Evolutionary conservation across 2,797 vertebrate species (phyloP).

Genomic region (Falco concolor): DNA sequence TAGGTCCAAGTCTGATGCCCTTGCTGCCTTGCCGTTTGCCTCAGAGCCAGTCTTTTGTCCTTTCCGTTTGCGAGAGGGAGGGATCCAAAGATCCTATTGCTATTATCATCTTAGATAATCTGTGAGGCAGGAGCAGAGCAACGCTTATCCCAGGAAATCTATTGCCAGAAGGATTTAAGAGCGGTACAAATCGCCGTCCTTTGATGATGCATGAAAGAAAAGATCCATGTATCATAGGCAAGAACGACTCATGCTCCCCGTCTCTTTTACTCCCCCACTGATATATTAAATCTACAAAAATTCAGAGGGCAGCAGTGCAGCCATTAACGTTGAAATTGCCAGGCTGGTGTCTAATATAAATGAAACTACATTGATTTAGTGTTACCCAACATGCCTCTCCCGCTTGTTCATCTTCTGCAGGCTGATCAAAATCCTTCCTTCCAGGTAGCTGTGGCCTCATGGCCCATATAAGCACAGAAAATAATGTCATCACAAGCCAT

Average conservation of each 20-base stretch:
- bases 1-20: neutral
- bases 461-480: slow-evolving; percentile 43
- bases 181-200: neutral
- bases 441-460: slow-evolving; percentile 10
- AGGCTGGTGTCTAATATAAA: slow-evolving; percentile 52
- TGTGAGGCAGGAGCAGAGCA: neutral
- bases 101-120: neutral
- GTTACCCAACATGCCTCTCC: slow-evolving; percentile 30
- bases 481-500: slow-evolving; percentile 37
- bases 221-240: neutral
- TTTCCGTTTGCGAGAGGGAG: neutral
- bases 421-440: slow-evolving; percentile 40
- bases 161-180: neutral
- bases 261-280: neutral
- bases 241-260: neutral
- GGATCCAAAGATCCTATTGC: neutral
- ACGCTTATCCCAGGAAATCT: neutral
- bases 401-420: neutral
- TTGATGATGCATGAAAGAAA: neutral
- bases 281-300: slow-evolving; percentile 49
- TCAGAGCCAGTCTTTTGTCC: neutral
- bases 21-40: neutral
- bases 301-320: slow-evolving; percentile 14
- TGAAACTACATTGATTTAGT: slow-evolving; percentile 41
- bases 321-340: neutral